Percentiles rank a stretch among this genome's conserved stretches.
These are phyloP conservation scores for Eupithecia pulchellata DNA, from an alignment of 2,888 invertebrate genomes.

Conservation along the genomic window DNA sequence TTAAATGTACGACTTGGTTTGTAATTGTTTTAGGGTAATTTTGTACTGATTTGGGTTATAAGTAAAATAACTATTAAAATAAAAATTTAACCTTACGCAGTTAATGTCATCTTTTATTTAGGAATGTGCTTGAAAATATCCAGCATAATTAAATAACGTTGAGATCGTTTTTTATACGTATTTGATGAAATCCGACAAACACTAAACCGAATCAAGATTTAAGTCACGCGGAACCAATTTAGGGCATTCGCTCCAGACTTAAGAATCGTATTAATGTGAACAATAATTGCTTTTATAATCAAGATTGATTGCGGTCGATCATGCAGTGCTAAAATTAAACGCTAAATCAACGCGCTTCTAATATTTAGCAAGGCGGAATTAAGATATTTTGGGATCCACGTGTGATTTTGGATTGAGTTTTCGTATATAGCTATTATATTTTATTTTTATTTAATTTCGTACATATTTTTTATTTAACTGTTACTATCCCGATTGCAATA, in stretches of 20 bases:
- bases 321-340: conserved; percentile 19
- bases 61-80: not conserved
- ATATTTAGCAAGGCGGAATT: conserved; percentile 1
- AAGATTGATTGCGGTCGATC: conserved; percentile 11
- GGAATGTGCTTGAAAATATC: not conserved
- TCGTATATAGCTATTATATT: not conserved
- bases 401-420: not conserved
- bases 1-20: too few species aligned
- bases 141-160: not conserved
- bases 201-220: not conserved
- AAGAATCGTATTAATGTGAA: not conserved
- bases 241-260: not conserved
- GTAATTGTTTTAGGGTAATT: too few species aligned
- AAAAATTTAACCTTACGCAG: not conserved
- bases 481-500: too few species aligned
- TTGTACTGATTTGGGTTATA: not conserved
- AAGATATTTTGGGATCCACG: not conserved
- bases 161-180: not conserved
- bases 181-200: not conserved
- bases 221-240: not conserved
- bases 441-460: too few species aligned
- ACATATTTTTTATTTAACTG: too few species aligned
- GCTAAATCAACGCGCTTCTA: conserved; percentile 9
- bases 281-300: conserved; percentile 39
- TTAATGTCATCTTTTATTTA: not conserved